Base-by-base conservation (phyloP, 2,888 invertebrate genomes). In the Cheilosia vulpina region DNA sequence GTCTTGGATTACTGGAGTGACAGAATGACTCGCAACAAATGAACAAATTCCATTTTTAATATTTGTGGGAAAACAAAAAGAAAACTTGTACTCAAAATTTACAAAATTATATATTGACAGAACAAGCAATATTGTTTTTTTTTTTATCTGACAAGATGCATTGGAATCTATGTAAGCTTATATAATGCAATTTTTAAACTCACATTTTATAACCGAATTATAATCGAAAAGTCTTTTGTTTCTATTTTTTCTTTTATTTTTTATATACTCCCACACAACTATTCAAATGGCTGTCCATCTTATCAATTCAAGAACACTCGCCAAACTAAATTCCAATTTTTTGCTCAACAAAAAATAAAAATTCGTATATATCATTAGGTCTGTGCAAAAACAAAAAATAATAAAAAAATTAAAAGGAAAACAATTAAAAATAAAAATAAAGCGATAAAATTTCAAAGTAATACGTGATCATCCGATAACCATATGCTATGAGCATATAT, bases 401-500 rank as follows among this genome's bases (percentile, higher is more conserved):
- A 45, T n/a, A 5, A 43, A 43, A 45, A 45, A 17, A 45, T 47
- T 7, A 19, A 17, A 45, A 47, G 17, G 9, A 47, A 47, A 47
- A 47, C 17, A 52, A 52, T 15, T 13, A 38, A 13, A 68, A 58
- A 47, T 45, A 38, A 75, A 47, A 75, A 57, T 63, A 45, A 75
- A 75, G 34, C 19, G 7, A 77, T 77, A 62, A 77, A 69, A 34
- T 45, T 34, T 52, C 53, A 77, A 57, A 77, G 53, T 34, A 43
- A 77, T 77, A 21, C 66, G 71, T 72, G 82, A 77, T 78, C 62
- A 69, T 71, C 55, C 63, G 47, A 63, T 63, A 58, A 71, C 34
- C 41, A 60, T 60, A 60, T 53, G 52, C 60, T 41, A 13, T 43
- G 27, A 50, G 17, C 45, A 34, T 50, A 24, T 24, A 24, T 34